These are phyloP conservation scores for Hexactinellida sp. DNA, from an alignment of 37 sponge, comb jelly and placozoan genomes.

Conservation along the genomic window DNA sequence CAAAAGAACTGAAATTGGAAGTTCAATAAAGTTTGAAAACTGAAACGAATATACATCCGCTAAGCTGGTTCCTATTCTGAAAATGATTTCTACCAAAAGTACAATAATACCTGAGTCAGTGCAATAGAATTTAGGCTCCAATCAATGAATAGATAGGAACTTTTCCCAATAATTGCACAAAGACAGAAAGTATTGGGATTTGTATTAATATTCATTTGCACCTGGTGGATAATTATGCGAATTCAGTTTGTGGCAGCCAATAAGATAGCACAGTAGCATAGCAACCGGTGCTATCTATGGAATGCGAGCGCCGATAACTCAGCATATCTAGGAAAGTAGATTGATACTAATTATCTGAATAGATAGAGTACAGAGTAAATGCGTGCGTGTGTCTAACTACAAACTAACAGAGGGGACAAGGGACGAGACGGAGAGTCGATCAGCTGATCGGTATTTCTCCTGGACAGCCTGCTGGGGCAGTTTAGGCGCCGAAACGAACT, in stretches of 20 bases:
- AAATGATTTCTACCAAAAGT: no score
- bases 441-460: conserved; percentile 36
- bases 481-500: conserved; percentile 31
- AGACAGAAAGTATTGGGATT: neutral
- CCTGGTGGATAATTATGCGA: neutral
- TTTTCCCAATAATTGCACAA: neutral
- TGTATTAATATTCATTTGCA: neutral
- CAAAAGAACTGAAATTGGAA: no score
- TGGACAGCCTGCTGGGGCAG: conserved; percentile 62
- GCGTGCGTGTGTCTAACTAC: conserved; percentile 12
- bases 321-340: no score
- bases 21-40: no score
- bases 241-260: neutral
- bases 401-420: neutral
- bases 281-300: neutral
- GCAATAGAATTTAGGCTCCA: no score
- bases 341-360: neutral
- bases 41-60: no score
- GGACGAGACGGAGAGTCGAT: neutral
- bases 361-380: neutral
- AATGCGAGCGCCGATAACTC: neutral
- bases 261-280: neutral
- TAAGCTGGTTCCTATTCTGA: no score
- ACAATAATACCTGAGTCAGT: no score
- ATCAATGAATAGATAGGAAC: no score